Evolutionary conservation across 2,888 invertebrate species (phyloP).

Genomic region (Graphium colonna): DNA sequence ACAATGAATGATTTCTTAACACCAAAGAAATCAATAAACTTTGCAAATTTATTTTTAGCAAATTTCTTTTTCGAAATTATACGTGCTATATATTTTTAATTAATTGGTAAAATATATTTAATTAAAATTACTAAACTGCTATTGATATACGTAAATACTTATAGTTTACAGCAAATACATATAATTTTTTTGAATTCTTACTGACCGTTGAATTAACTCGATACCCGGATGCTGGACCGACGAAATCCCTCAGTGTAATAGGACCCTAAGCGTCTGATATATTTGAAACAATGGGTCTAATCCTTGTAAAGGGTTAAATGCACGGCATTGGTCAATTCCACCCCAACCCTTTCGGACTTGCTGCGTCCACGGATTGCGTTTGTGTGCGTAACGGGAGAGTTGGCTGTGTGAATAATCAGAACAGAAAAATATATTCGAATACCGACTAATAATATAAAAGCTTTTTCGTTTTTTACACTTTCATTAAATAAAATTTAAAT

Average conservation of each 20-base stretch:
- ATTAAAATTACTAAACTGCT: too few species aligned
- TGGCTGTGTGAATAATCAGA: neutral
- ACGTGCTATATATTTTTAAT: too few species aligned
- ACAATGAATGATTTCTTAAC: too few species aligned
- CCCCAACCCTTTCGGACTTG: conserved; percentile 52
- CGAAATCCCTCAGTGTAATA: conserved; percentile 4
- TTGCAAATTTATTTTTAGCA: too few species aligned
- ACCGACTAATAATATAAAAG: neutral
- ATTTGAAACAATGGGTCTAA: conserved; percentile 74
- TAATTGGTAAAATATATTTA: too few species aligned
- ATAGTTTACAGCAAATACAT: too few species aligned
- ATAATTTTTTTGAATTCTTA: too few species aligned
- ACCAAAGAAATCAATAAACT: too few species aligned
- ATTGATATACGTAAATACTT: too few species aligned
- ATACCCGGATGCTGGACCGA: neutral
- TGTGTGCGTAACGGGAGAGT: conserved; percentile 36
- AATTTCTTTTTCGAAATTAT: too few species aligned
- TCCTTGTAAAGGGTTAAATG: conserved; percentile 73
- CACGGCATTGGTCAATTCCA: conserved; percentile 73
- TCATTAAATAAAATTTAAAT: too few species aligned
- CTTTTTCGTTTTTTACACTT: neutral
- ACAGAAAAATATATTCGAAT: neutral
- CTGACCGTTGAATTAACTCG: neutral
- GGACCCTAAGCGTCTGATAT: conserved; percentile 8
- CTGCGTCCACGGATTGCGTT: conserved; percentile 24